A percentile compares a stretch with the other conserved stretches of the same genome.
Conservation (phyloP, 2,888 invertebrate genomes). For the Cryptocephalus moraei region DNA sequence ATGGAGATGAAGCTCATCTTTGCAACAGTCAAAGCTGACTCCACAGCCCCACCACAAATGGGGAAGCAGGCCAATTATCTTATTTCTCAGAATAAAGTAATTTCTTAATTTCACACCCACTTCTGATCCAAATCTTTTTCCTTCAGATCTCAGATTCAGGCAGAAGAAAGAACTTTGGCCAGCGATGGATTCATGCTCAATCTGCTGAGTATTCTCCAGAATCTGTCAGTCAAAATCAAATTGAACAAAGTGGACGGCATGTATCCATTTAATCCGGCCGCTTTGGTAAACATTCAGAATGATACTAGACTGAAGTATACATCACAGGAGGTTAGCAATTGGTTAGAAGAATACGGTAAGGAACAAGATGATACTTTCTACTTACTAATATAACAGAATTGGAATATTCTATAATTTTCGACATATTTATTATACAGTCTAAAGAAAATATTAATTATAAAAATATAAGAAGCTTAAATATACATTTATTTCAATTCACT, state of each 20-base stretch:
- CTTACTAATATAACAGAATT: not conserved
- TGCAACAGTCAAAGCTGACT: too few species aligned
- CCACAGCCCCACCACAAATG: too few species aligned
- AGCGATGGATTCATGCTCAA: constrained; percentile 96
- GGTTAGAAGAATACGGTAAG: constrained; percentile 58
- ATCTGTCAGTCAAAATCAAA: constrained; percentile 81
- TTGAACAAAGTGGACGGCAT: constrained; percentile 80
- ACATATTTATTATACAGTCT: too few species aligned
- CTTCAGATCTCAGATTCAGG: constrained; percentile 66
- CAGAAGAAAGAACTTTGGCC: constrained; percentile 76
- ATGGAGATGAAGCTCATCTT: too few species aligned
- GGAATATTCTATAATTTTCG: too few species aligned
- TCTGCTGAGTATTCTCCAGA: constrained; percentile 80
- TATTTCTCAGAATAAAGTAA: too few species aligned
- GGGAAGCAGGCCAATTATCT: too few species aligned
- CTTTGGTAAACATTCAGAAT: constrained; percentile 58
- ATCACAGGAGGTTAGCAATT: constrained; percentile 69
- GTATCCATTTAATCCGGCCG: constrained; percentile 79
- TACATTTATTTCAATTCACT: too few species aligned
- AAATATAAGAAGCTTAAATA: too few species aligned
- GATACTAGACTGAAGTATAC: constrained; percentile 78
- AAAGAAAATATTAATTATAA: too few species aligned
- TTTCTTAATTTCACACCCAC: too few species aligned
- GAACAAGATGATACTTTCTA: constrained; percentile 5
- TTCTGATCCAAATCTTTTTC: not conserved